Evolutionary conservation across 2,113 vertebrate species (phyloP).

Genomic region (Odocoileus hemionus): DNA sequence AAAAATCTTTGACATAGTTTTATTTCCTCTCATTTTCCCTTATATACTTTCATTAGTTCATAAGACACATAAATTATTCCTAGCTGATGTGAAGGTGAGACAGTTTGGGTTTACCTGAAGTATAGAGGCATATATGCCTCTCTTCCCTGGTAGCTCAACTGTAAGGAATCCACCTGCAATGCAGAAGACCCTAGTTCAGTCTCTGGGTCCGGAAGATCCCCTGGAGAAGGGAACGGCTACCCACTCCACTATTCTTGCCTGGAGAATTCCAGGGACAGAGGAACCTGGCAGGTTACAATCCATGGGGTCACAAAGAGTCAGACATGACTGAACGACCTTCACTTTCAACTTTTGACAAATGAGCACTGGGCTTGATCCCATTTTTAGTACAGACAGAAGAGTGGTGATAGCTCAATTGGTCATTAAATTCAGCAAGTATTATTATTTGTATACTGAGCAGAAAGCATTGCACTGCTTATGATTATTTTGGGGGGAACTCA

Average conservation of each 20-base stretch:
- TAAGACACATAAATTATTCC: background rate
- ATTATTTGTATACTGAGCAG: background rate
- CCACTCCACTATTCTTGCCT: background rate
- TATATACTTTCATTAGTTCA: background rate
- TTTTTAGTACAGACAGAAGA: background rate
- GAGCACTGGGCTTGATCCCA: background rate
- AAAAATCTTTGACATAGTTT: background rate
- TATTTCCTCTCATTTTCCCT: background rate
- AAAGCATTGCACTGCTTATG: background rate
- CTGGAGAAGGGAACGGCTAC: background rate
- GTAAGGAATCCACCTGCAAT: background rate
- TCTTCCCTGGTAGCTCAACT: background rate
- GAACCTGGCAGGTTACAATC: background rate
- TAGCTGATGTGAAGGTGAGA: background rate
- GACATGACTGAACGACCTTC: background rate
- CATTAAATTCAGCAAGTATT: conserved; percentile 2
- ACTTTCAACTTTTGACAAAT: background rate
- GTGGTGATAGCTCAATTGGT: background rate
- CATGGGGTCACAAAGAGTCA: background rate
- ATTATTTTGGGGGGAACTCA: background rate
- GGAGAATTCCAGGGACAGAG: background rate
- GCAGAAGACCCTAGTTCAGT: background rate
- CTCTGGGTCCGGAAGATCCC: background rate
- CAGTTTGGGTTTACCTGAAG: background rate
- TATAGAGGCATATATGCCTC: background rate